These are phyloP conservation scores for Oxyruncus cristatus DNA, from an alignment of 2,113 vertebrate species.

Conservation along the genomic window DNA sequence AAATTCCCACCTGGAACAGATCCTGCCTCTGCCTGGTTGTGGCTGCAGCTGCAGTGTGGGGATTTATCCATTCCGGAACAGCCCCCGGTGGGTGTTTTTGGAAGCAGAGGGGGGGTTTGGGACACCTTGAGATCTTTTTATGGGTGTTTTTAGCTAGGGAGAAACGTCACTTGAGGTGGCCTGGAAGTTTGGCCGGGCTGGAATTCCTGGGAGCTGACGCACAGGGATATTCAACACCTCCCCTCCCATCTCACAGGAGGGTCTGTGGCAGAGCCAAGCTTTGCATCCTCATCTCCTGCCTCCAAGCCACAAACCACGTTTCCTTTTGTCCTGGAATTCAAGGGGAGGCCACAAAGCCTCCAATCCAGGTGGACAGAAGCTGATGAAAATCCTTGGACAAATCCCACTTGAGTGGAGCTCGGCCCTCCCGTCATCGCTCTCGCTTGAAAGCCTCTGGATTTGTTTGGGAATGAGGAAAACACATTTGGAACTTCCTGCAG, in stretches of 20 bases:
- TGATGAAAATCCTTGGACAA: neutral
- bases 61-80: neutral
- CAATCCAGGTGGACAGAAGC: neutral
- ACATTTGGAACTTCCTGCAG: neutral
- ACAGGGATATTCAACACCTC: neutral
- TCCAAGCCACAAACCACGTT: neutral
- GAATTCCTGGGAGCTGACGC: neutral
- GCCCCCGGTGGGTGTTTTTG: neutral
- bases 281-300: constrained; percentile 8
- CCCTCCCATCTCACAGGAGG: neutral
- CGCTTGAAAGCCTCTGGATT: neutral
- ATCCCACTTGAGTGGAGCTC: neutral
- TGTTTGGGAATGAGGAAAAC: neutral
- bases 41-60: neutral
- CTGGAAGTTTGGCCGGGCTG: neutral
- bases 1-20: neutral
- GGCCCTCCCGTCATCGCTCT: neutral
- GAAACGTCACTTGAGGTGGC: neutral
- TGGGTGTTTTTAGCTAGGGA: neutral
- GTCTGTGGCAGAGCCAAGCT: neutral
- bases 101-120: neutral
- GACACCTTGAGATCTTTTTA: neutral
- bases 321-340: constrained; percentile 47
- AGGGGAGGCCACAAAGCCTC: neutral
- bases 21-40: neutral